Base-by-base conservation (phyloP, 2,888 invertebrate genomes). In the Resseliella maxima region DNA sequence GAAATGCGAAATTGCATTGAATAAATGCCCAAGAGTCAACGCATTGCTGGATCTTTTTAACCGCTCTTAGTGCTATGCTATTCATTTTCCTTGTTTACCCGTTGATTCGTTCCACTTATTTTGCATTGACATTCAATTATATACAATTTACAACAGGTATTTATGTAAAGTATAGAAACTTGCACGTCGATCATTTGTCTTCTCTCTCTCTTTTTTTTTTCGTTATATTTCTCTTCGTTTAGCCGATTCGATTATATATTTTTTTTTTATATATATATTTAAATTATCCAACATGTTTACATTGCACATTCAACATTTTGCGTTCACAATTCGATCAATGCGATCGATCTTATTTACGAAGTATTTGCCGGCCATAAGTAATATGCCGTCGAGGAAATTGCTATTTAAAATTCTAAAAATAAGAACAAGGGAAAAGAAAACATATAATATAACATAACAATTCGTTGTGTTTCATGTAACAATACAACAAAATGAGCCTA, bases 151-250 rank as follows among this genome's bases (percentile, higher is more conserved):
- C 38, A 83, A 38, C 38, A 38, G 83, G 38, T 83, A 83, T 83
- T 83, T 83, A 83, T 83, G 38, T 83, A n/a, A 38, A 83, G 38
- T 83, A 83, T 83, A 38, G 83, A 83, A 38, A 83, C 81, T 24
- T 59, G 59, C 72, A 83, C 38, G 83, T 83, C 83, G 83, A 83
- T 83, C 83, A 83, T 83, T 83, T 83, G 83, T 83, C 83, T 83
- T 83, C n/a, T n/a, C n/a, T n/a, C n/a, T n/a, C n/a, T n/a, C n/a
- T n/a, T n/a, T n/a, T n/a, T n/a, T n/a, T n/a, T n/a, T n/a, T n/a
- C n/a, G n/a, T n/a, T n/a, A n/a, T 83, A 38, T 83, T 21, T 83
- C n/a, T 83, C 59, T 38, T 83, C 24, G 5, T 64, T 27, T 27
- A 10, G 27, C n/a, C 38, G 41, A 38, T 38, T 83, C 24, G 36